Evolutionary conservation across 2,113 vertebrate species (phyloP).

Genomic region (Lasiurus borealis): DNA sequence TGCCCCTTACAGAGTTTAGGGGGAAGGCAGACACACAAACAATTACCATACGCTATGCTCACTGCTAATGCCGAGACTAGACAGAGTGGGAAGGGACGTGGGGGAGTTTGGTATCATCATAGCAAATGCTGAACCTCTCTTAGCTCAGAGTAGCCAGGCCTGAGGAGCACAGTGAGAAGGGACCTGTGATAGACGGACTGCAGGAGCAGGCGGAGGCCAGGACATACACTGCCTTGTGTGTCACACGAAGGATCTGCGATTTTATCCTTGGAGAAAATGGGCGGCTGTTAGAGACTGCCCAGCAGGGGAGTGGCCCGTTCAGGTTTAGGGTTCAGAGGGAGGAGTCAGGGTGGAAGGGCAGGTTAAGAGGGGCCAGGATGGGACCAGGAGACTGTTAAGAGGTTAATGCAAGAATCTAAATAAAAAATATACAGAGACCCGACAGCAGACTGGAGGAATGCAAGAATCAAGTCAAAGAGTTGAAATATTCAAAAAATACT

Average conservation of each 20-base stretch:
- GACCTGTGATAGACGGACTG: accelerated
- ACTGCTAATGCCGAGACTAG: not conserved
- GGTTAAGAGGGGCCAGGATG: not conserved
- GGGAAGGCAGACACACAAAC: slow-evolving; percentile 27
- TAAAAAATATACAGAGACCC: not conserved
- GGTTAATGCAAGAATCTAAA: slow-evolving; percentile 23
- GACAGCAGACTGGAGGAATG: too few species aligned
- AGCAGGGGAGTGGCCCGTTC: slow-evolving; percentile 38
- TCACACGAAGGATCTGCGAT: not conserved
- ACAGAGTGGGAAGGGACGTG: not conserved
- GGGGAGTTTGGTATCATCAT: not conserved
- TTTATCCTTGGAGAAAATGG: slow-evolving; percentile 54
- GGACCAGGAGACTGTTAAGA: not conserved
- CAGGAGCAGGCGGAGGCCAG: not conserved
- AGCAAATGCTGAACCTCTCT: not conserved
- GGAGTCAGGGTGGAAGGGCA: not conserved
- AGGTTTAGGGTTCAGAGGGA: slow-evolving; percentile 9
- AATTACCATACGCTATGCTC: not conserved
- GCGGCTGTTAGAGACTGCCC: slow-evolving; percentile 32
- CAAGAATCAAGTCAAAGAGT: too few species aligned
- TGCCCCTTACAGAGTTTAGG: slow-evolving; percentile 22
- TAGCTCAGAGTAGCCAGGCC: not conserved
- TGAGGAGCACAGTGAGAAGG: not conserved
- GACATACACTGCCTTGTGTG: not conserved
- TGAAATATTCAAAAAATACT: too few species aligned